Evolutionary conservation across 2,113 vertebrate genomes (phyloP), one percentile per base, ranked within the genome.

Genomic region (Ailuropoda melanoleuca): DNA sequence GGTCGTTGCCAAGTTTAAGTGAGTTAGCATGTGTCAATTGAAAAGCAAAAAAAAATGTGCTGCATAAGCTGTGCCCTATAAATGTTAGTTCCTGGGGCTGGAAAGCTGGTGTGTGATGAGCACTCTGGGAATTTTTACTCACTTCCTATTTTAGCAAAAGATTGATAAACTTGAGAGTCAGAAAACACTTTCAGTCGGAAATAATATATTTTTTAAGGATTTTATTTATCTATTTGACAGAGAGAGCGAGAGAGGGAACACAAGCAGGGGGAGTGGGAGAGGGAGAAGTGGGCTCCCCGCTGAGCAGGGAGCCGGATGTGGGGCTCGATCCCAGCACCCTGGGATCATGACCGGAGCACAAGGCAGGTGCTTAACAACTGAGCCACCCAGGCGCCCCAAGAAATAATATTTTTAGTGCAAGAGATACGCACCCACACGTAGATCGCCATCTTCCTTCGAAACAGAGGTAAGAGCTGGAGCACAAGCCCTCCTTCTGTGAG

Each of bases 121-220:
- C n/a, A 53, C 31, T 86, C 43, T 12, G 46, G 48, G 88, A 87
- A 68, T 93, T 94, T 68, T 84, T 74, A 74, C 29, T 96, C 74
- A 60, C 21, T 95, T 90, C 90, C 68, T 91, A 43, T 92, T 94
- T 97, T 62, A 93, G 81, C 43, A 84, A 78, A 78, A 84, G 74
- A 80, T 43, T 84, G 50, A 87, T 96, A 68, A 96, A 62, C 15
- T 78, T 83, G 10, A 29, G 60, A 29, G 26, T 62, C 60, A 29
- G 60, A 29, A 62, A 62, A 93, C 56, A 81, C 60, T 92, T 89
- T 86, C 55, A 53, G 55, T 50, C 56, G 43, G 17, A 95, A 78
- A 62, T 4, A 43, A 31, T 46, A 39, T 55, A 18, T 55, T 19
- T 48, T 39, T 95, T 43, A 1, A 43, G 6, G 43, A 43, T 43